Base-by-base conservation (phyloP, 2,113 vertebrate genomes). In the Nesoenas mayeri region DNA sequence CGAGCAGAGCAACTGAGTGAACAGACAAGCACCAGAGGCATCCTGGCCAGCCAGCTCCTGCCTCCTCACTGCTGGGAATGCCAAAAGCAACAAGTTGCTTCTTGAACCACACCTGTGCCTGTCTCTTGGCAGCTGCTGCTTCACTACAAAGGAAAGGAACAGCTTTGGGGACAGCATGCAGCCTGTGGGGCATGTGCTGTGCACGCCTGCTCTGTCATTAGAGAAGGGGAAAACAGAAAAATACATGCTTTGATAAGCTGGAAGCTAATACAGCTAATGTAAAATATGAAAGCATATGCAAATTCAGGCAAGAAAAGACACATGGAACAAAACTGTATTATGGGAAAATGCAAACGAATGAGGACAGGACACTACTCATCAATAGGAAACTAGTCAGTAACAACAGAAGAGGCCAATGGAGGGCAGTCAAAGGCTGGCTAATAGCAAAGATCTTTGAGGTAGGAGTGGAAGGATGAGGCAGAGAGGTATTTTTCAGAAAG, bases 101-200 rank as follows among this genome's bases (percentile, higher is more conserved):
- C 82, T 87, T 21, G 12, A 95, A 79, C 88, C 86, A 84, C 93
- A 92, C 69, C 77, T 93, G 83, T 78, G 48, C 79, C 81, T 72
- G 47, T 42, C 69, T 92, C 72, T 92, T 62, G 64, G 94, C 95
- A 86, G 75, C 58, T 88, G 32, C 71, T 79, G 26, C 51, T 64
- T 71, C 4, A 6, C 64, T 65, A 75, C 57, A 60, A 93, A 53
- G 17, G 34, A 79, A 60, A 86, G 67, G 70, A 87, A 73, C 82
- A 94, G 91, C 89, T 93, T 81, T 4, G 0, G 82, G 80, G 72
- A 93, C 92, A 89, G 86, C 91, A 56, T 56, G 85, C 34, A 91
- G 88, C 72, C 85, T 84, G 48, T 19, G 34, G 48, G 57, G 86
- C 80, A 72, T 75, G 93, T 95, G 94, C 32, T 84, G 38, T 22